Evolutionary conservation across 2,797 vertebrate species (phyloP), one percentile per base, ranked within the genome.

Genomic region (Eulemur coronatus): DNA sequence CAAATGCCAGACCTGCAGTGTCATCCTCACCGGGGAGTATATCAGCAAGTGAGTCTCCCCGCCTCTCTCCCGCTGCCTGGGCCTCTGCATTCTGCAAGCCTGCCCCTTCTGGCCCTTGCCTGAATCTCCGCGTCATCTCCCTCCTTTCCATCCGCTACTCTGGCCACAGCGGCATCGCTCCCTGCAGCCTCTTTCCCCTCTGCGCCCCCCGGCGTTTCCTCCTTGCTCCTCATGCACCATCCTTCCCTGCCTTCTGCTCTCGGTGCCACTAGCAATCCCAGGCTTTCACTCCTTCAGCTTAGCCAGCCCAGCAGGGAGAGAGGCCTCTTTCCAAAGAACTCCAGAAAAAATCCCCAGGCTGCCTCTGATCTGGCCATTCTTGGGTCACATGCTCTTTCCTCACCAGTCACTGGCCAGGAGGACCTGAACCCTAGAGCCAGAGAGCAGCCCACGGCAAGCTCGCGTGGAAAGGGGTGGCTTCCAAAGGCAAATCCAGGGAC

Each of bases 21-120:
- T 99, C 98, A 99, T 99, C 97, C 99, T 99, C 97, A 99, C 99
- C 0, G 99, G 99, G 96, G 99, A 99, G 97, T 99, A 99, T 98
- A 99, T 99, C 99, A 99, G 99, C 99, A 99, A 99, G 99, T 99
- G 97, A 98, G 99, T 99, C 57, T 85, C 24, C n/a, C 55, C 28
- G 14, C 4, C 3, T 4, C 43, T 84, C 2, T 0, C 0, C 70
- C 0, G n/a, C 50, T 12, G 14, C 67, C 41, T 5, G 46, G 67
- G 70, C 69, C 70, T 82, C 82, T 17, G 22, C 28, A 2, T 33
- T 18, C 87, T 4, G 1, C 28, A 13, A 7, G 18, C 73, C 81
- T 48, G 46, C 33, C 26, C 6, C 6, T 1, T 26, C 5, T 0
- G 2, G 15, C 72, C 46, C n/a, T 67, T 15, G 2, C 48, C 65